A percentile compares a stretch with the other conserved stretches of the same genome.
Conservation (phyloP, 2,113 vertebrate species). For the Sterna hirundo region DNA sequence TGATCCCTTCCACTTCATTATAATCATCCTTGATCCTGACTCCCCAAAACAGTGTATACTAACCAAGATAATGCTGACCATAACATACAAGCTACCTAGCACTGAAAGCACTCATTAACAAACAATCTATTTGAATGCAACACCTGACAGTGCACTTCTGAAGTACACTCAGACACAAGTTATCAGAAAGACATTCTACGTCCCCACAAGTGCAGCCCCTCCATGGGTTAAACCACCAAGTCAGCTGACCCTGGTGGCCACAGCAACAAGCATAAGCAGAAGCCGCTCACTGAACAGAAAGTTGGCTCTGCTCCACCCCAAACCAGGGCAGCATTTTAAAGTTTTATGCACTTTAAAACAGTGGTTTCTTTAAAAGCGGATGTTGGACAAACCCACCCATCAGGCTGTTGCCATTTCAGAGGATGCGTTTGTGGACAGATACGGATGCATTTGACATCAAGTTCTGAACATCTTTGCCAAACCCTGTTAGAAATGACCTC, state of each 20-base stretch:
- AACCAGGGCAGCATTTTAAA: no score
- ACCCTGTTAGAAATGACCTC: not conserved
- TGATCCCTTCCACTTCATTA: not conserved
- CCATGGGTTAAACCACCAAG: no score
- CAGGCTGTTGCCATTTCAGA: not conserved
- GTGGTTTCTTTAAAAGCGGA: not conserved
- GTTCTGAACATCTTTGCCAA: not conserved
- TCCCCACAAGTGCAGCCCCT: no score
- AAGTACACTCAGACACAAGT: not conserved
- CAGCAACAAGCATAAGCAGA: no score
- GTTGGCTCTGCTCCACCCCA: no score
- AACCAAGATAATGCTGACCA: no score
- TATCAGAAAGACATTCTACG: not conserved
- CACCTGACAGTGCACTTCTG: not conserved
- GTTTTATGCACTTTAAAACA: not conserved
- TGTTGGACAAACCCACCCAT: not conserved
- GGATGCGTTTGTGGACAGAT: not conserved
- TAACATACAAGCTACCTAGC: not conserved
- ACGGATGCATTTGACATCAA: not conserved
- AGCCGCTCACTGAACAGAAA: no score
- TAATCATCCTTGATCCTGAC: not conserved
- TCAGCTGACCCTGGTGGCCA: no score
- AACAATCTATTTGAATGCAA: not conserved
- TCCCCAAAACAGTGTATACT: fast-evolving
- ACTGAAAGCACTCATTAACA: not conserved